These are phyloP conservation scores for Caprella mutica DNA, from an alignment of 2,888 invertebrate genomes.

Conservation along the genomic window DNA sequence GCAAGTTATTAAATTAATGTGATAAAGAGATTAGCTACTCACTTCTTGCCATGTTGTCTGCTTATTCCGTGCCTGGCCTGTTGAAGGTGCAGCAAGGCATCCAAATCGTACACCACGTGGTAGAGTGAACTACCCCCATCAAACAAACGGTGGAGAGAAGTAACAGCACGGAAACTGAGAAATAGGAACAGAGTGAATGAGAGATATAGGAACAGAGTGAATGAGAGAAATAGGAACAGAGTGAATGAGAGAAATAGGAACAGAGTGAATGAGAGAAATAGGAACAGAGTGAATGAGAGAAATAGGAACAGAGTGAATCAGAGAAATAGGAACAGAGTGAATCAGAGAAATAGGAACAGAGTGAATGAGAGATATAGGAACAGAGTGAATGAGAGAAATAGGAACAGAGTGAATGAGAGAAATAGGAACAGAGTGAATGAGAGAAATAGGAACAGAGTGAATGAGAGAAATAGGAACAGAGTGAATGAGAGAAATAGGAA, in stretches of 20 bases:
- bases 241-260: neutral
- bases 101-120: constrained; percentile 57
- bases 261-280: neutral
- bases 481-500: too few relatives aligned
- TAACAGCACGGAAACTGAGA: constrained; percentile 20
- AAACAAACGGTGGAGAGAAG: constrained; percentile 20
- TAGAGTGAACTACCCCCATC: constrained; percentile 19
- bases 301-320: neutral
- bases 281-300: neutral
- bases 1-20: too few relatives aligned
- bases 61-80: constrained; percentile 6
- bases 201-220: neutral
- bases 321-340: neutral
- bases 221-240: neutral
- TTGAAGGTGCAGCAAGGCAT: constrained; percentile 42
- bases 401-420: too few relatives aligned
- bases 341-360: too few relatives aligned
- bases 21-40: too few relatives aligned
- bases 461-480: too few relatives aligned
- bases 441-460: too few relatives aligned
- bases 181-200: neutral
- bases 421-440: too few relatives aligned
- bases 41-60: too few relatives aligned
- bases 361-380: too few relatives aligned
- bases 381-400: too few relatives aligned